Percentiles rank a stretch among this genome's conserved stretches.
These are phyloP conservation scores for Myotis findleyi DNA, from an alignment of 2,797 vertebrate species.

Conservation along the genomic window DNA sequence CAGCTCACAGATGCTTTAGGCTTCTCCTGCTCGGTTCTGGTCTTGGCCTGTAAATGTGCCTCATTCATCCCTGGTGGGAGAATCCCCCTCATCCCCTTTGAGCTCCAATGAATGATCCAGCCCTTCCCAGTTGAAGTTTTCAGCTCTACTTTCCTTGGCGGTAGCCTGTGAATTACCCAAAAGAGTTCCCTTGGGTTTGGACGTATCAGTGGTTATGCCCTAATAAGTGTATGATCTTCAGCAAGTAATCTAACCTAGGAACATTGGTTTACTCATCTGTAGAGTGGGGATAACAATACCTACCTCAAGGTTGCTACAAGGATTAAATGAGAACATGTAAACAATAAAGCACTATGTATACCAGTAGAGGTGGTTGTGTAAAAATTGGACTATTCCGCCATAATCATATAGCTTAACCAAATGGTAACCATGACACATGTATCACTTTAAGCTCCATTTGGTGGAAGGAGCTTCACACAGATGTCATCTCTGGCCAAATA, in stretches of 20 bases:
- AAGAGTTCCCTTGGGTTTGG: conserved; percentile 70
- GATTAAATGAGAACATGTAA: background rate
- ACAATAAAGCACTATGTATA: conserved; percentile 72
- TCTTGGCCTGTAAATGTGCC: conserved; percentile 75
- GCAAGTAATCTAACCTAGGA: too few relatives aligned
- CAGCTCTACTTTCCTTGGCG: conserved; percentile 3
- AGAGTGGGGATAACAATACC: too few relatives aligned
- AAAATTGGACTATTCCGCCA: background rate
- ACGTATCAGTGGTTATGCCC: conserved; percentile 42
- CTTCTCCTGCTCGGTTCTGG: conserved; percentile 46
- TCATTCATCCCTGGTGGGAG: conserved; percentile 34
- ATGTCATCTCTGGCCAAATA: background rate
- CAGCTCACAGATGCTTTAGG: background rate
- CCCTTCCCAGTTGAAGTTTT: conserved; percentile 56
- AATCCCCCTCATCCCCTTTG: background rate
- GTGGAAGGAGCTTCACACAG: background rate
- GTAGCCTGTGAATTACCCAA: conserved; percentile 66
- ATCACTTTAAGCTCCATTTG: background rate
- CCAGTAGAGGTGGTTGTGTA: background rate
- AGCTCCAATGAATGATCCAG: conserved; percentile 32
- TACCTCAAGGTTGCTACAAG: too few relatives aligned
- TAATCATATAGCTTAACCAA: background rate
- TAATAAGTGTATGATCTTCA: background rate
- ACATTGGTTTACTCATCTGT: too few relatives aligned
- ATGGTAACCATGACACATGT: background rate